Conservation (phyloP, 2,113 vertebrate genomes). For the Myrmophylax atrothorax region DNA sequence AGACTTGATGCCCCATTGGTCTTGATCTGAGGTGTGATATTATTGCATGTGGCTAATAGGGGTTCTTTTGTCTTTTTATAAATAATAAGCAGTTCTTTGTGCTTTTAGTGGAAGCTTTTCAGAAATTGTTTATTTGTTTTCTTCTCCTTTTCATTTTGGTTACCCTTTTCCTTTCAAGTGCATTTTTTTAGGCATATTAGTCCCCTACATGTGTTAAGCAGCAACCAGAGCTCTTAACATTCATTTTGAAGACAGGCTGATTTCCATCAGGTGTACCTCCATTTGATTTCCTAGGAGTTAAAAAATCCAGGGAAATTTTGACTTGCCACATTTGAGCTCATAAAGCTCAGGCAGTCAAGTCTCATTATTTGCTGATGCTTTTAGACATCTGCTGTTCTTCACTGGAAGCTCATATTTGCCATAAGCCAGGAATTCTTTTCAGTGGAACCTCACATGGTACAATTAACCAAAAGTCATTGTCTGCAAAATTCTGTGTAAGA, state of each 20-base stretch:
- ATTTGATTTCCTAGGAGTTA: background rate
- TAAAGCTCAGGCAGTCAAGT: background rate
- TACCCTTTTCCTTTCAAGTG: background rate
- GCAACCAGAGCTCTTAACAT: background rate
- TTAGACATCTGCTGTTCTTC: background rate
- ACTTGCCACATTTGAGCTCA: background rate
- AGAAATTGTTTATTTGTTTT: background rate
- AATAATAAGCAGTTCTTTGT: background rate
- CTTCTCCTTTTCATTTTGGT: background rate
- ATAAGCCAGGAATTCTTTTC: background rate
- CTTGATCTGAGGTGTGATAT: background rate
- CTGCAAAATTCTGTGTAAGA: background rate
- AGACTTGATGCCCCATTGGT: background rate
- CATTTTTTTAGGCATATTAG: background rate
- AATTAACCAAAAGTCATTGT: background rate
- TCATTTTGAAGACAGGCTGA: background rate
- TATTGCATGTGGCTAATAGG: background rate
- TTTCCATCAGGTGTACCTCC: fast-evolving
- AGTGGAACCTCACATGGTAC: background rate
- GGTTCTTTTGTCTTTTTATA: background rate
- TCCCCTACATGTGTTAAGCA: background rate
- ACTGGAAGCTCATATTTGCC: background rate
- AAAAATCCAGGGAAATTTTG: background rate
- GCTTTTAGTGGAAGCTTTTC: background rate
- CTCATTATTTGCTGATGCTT: background rate